Conservation (phyloP, 1,140 invertebrate species). For the Pseudachorutes palmiensis region DNA sequence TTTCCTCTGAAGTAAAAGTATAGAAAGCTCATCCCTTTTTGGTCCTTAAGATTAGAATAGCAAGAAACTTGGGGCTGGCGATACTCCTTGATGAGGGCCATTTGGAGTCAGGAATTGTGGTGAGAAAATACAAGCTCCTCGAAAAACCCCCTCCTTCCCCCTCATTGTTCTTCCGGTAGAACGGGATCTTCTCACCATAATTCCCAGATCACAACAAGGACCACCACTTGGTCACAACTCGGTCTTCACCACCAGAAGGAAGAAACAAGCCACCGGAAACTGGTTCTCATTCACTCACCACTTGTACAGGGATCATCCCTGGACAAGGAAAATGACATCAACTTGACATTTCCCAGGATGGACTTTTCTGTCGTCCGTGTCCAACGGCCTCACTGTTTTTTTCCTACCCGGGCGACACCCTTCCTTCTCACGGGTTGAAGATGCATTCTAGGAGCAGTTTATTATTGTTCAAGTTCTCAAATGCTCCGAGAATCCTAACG, state of each 20-base stretch:
- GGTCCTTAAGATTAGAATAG: constrained; percentile 35
- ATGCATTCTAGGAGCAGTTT: too few relatives aligned
- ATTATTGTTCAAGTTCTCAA: too few relatives aligned
- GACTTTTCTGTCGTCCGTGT: too few relatives aligned
- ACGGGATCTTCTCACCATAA: not conserved
- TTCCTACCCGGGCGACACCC: too few relatives aligned
- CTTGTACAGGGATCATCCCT: too few relatives aligned
- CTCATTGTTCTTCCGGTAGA: not conserved
- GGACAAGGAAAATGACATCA: too few relatives aligned
- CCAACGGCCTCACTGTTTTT: too few relatives aligned
- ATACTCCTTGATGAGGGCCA: constrained; percentile 37
- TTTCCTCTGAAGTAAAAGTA: constrained; percentile 36
- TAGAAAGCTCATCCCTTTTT: constrained; percentile 24
- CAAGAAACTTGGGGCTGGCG: too few relatives aligned
- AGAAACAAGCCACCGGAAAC: not conserved
- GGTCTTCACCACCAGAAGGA: not conserved
- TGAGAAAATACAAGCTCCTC: not conserved
- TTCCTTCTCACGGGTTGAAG: too few relatives aligned
- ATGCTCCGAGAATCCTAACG: not conserved
- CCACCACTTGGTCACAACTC: too few relatives aligned
- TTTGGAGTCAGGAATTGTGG: constrained; percentile 37
- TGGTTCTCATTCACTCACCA: not conserved
- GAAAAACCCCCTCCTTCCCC: not conserved
- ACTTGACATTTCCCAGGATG: too few relatives aligned
- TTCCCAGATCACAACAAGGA: too few relatives aligned